Evolutionary conservation across 2,888 invertebrate species (phyloP), one percentile per base, ranked within the genome.

Genomic region (Metacarcinus magister): DNA sequence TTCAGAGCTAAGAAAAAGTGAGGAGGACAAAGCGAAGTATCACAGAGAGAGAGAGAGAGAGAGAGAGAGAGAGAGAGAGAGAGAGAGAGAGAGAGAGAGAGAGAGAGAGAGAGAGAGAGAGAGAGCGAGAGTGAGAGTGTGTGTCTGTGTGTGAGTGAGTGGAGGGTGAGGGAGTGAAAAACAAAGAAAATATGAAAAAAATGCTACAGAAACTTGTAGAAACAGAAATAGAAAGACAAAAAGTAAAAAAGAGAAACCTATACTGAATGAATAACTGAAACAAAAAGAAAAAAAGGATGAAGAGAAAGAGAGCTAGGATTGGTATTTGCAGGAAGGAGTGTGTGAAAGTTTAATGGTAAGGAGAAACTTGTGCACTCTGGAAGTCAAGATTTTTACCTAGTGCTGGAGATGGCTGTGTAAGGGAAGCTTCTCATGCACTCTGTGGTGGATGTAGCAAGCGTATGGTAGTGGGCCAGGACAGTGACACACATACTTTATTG

Each of bases 51-150:
- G 32, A 32, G 82, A 32, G 82, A 82, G 32, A 82, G 82, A 82
- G 82, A 82, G 82, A 82, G 82, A 82, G 82, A 82, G 82, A 67
- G 67, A 67, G 67, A 67, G 67, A 67, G 67, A 67, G 67, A 67
- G 67, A 67, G 67, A 67, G 67, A 67, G 67, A 67, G 67, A 67
- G 67, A 67, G 67, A 67, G 67, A 67, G 67, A 60, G 60, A 60
- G 60, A 60, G 60, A 23, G 13, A 60, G 46, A 46, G 46, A 46
- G 46, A 46, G 46, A 46, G 46, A 60, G 19, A 16, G 19, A 60
- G 60, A 60, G 60, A 60, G 60, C 7, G 28, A 28, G 16, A 75
- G 28, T 3, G 28, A 10, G n/a, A 75, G 3, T 13, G 75, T 28
- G 75, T n/a, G n/a, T n/a, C n/a, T n/a, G n/a, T n/a, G n/a, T n/a